A percentile compares a stretch with the other conserved stretches of the same genome.
These are phyloP conservation scores for Aleiodes testaceus DNA, from an alignment of 2,888 invertebrate genomes.

Conservation along the genomic window DNA sequence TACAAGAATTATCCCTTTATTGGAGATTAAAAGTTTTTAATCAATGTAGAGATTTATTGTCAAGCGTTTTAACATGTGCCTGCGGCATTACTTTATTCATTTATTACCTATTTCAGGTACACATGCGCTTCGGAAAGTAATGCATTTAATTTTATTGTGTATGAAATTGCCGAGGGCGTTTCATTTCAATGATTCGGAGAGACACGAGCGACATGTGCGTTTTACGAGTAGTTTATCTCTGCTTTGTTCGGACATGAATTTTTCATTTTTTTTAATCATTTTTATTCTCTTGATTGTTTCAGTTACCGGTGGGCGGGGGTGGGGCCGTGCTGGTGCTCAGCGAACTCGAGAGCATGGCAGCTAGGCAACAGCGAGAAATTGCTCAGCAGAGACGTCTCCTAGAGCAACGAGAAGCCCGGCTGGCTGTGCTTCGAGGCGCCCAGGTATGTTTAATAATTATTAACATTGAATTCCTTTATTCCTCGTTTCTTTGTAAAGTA, in stretches of 20 bases:
- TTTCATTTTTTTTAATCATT: slow-evolving; percentile 14
- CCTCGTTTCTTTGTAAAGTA: not conserved
- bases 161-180: no score
- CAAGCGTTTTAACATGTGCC: no score
- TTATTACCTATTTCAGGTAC: no score
- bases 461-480: not conserved
- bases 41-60: no score
- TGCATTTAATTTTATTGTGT: no score
- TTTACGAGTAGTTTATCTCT: not conserved
- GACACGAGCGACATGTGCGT: no score
- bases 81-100: no score
- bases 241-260: not conserved
- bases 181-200: no score
- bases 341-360: slow-evolving; percentile 98
- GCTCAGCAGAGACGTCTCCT: slow-evolving; percentile 94
- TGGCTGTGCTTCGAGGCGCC: slow-evolving; percentile 71
- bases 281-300: slow-evolving; percentile 69
- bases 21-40: no score
- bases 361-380: slow-evolving; percentile 97
- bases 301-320: slow-evolving; percentile 85
- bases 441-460: slow-evolving; percentile 61
- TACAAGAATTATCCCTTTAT: no score
- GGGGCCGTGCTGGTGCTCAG: slow-evolving; percentile 93
- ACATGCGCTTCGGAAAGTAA: no score
- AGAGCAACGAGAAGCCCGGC: slow-evolving; percentile 89